Evolutionary conservation across 2,888 invertebrate species (phyloP).

Genomic region (Dolichomitus sp.): DNA sequence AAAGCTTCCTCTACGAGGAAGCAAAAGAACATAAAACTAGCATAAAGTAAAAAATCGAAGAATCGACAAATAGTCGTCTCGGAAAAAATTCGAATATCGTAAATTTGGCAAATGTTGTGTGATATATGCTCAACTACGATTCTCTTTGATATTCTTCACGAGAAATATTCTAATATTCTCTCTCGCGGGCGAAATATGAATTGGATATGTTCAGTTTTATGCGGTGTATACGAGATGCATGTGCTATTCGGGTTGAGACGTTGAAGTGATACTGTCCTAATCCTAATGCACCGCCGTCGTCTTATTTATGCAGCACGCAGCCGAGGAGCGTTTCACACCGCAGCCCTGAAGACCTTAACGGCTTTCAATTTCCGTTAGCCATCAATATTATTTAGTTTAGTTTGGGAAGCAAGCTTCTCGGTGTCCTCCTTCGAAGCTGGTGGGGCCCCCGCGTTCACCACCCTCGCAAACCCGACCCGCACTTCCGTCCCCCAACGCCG

Average conservation of each 20-base stretch:
- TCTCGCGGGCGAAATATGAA: constrained; percentile 2
- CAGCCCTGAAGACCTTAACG: constrained; percentile 83
- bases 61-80: not conserved
- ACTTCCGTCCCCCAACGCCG: constrained; percentile 34
- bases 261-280: constrained; percentile 79
- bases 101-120: not conserved
- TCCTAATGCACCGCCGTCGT: constrained; percentile 80
- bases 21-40: not conserved
- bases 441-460: not conserved
- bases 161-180: constrained; percentile 21
- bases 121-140: not conserved
- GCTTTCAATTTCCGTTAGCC: constrained; percentile 86
- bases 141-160: constrained; percentile 18
- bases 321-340: constrained; percentile 77
- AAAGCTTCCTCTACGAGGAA: too few relatives aligned
- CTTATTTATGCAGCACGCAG: constrained; percentile 83
- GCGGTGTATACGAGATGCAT: constrained; percentile 31
- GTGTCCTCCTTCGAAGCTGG: constrained; percentile 40
- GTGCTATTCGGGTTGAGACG: constrained; percentile 46
- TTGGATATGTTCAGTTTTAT: not conserved
- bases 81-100: not conserved
- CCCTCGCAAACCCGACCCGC: constrained; percentile 29
- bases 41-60: not conserved
- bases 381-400: constrained; percentile 86
- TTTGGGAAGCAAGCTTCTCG: constrained; percentile 77